Conservation (phyloP, 2,797 vertebrate species). For the Pelochelys cantorii region DNA sequence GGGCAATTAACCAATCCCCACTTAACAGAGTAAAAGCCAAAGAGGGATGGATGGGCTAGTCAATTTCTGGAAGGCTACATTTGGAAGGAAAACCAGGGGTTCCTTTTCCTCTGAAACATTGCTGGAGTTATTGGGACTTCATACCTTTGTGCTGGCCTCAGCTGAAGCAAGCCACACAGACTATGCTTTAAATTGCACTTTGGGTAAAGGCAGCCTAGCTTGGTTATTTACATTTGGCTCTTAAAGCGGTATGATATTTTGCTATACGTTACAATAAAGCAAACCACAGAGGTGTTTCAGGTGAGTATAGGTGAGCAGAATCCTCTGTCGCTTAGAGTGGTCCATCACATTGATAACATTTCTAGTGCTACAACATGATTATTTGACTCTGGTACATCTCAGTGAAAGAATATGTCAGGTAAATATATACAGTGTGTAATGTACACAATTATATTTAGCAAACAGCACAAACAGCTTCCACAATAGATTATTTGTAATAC, state of each 20-base stretch:
- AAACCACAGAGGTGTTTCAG: background rate
- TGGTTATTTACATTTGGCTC: background rate
- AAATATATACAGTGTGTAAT: background rate
- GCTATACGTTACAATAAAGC: background rate
- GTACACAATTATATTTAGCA: background rate
- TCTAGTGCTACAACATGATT: background rate
- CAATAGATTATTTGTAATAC: background rate
- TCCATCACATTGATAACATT: background rate
- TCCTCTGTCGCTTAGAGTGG: background rate
- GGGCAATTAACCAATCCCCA: background rate
- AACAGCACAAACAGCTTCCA: background rate
- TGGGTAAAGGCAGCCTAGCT: background rate
- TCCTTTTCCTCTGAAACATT: background rate
- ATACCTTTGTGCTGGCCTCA: background rate
- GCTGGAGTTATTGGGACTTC: background rate
- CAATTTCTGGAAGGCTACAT: background rate
- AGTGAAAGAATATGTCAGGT: background rate
- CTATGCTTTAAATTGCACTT: background rate
- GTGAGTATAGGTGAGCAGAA: background rate
- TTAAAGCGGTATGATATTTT: background rate
- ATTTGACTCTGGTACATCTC: background rate
- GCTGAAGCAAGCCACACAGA: background rate
- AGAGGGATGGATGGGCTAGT: background rate
- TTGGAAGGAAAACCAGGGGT: background rate
- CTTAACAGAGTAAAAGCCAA: background rate